Conservation (phyloP, 2,888 invertebrate genomes). For the Dolomedes plantarius region DNA sequence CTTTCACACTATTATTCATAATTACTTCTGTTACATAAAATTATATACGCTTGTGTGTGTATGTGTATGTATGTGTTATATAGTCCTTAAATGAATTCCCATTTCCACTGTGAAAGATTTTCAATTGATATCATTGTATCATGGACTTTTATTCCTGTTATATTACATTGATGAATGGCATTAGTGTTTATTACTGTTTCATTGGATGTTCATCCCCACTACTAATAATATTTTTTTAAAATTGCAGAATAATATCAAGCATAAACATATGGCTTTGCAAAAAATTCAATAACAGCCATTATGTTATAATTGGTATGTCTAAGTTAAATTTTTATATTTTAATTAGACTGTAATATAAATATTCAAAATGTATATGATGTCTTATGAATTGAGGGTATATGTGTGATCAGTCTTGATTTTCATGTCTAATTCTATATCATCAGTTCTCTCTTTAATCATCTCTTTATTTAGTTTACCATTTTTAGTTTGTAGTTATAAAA, state of each 20-base stretch:
- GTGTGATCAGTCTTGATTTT: background rate
- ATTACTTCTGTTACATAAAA: too few species aligned
- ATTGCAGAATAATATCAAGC: conserved; percentile 16
- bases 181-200: background rate
- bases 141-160: background rate
- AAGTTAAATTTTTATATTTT: background rate
- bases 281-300: conserved; percentile 8
- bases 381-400: background rate
- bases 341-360: background rate
- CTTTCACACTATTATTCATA: too few species aligned
- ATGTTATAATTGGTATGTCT: conserved; percentile 16
- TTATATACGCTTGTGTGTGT: too few species aligned
- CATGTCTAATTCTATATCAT: background rate
- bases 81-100: too few species aligned
- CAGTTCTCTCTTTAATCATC: too few species aligned
- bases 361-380: background rate
- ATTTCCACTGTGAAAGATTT: too few species aligned
- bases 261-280: conserved; percentile 18
- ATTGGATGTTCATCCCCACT: background rate
- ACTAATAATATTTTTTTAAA: conserved; percentile 15
- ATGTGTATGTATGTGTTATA: too few species aligned
- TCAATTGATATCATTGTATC: too few species aligned
- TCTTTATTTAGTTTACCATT: too few species aligned
- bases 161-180: background rate
- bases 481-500: too few species aligned